Conservation (phyloP, 2,797 vertebrate genomes). For the Pseudomugil gertrudae region DNA sequence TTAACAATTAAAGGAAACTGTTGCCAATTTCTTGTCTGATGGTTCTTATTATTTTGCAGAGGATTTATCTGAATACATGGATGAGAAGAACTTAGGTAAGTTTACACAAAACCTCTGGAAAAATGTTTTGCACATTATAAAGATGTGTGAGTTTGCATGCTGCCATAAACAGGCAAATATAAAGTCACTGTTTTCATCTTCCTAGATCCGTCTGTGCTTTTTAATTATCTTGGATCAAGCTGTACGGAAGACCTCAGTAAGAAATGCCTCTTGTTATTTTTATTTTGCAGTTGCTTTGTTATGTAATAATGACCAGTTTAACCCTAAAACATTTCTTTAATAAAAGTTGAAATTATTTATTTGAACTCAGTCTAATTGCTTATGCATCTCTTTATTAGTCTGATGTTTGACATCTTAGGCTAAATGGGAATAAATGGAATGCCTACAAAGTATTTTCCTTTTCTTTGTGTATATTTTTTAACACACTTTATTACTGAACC, state of each 20-base stretch:
- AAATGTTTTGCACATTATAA: not conserved
- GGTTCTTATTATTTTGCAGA: constrained; percentile 49
- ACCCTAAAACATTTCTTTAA: not conserved
- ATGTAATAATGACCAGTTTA: not conserved
- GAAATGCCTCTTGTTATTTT: not conserved
- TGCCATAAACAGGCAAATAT: not conserved
- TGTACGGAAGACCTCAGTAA: constrained; percentile 46
- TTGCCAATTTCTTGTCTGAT: constrained; percentile 8
- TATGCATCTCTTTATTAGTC: not conserved
- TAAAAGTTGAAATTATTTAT: no score
- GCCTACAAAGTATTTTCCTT: not conserved
- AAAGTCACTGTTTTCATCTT: not conserved
- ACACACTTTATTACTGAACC: not conserved
- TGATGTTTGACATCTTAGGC: not conserved
- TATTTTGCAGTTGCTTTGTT: no score
- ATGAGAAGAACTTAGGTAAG: constrained; percentile 49
- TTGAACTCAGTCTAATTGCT: no score
- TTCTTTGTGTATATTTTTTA: not conserved
- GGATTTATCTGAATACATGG: constrained; percentile 45
- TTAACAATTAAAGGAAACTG: no score
- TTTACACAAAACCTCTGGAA: not conserved
- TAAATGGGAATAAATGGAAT: not conserved
- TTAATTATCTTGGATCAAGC: not conserved
- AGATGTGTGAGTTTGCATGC: not conserved
- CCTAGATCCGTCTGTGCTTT: constrained; percentile 32